These are phyloP conservation scores for Odocoileus virginianus DNA, from an alignment of 2,113 vertebrate genomes.

Conservation along the genomic window DNA sequence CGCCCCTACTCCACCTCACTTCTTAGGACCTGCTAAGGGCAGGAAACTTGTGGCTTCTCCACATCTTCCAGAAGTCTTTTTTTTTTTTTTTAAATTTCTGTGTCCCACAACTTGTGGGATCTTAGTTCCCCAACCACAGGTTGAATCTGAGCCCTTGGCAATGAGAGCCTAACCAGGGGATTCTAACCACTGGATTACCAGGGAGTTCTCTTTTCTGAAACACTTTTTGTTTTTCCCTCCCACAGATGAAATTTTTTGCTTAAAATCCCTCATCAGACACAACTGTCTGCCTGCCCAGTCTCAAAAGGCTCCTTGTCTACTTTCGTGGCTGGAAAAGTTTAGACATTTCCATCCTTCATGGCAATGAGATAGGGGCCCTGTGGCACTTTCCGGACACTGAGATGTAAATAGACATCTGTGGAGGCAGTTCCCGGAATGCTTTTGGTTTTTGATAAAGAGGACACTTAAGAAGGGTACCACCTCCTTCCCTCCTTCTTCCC, in stretches of 20 bases:
- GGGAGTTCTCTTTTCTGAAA: background rate
- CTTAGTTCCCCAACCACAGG: background rate
- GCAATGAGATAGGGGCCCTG: background rate
- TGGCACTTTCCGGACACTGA: background rate
- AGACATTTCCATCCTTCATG: background rate
- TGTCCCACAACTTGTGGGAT: background rate
- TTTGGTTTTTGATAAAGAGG: background rate
- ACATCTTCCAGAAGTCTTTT: background rate
- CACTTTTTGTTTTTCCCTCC: background rate
- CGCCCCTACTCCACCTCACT: fast-evolving
- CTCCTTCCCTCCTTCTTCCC: background rate
- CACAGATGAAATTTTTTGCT: background rate
- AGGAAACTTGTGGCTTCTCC: background rate
- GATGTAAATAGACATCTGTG: background rate
- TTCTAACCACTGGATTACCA: background rate
- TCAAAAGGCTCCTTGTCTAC: background rate
- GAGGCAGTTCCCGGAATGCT: background rate
- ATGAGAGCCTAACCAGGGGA: background rate
- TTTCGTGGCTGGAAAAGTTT: background rate
- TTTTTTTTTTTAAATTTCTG: background rate
- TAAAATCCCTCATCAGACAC: background rate
- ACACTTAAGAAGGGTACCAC: background rate
- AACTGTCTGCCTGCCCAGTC: background rate
- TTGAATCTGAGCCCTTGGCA: background rate
- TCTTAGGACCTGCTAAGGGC: background rate